A percentile compares a stretch with the other conserved stretches of the same genome.
These are phyloP conservation scores for Eulemur rufifrons DNA, from an alignment of 2,113 vertebrate species.

Conservation along the genomic window DNA sequence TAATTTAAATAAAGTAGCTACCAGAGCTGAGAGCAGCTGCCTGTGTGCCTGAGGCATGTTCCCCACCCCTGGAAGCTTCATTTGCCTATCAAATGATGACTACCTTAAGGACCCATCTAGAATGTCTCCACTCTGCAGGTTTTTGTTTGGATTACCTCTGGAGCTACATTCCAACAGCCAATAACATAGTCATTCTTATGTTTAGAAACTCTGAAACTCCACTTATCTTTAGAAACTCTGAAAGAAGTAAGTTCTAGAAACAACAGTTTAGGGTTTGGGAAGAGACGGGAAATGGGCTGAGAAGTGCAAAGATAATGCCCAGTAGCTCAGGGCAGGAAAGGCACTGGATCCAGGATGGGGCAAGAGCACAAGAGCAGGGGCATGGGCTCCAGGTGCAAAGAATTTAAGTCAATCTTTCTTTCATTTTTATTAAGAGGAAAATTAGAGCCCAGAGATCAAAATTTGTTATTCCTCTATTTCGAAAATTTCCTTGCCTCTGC, in stretches of 20 bases:
- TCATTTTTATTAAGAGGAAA: background rate
- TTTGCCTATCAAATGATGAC: slow-evolving; percentile 26
- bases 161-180: slow-evolving; percentile 6
- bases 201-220: slow-evolving; percentile 30
- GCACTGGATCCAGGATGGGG: background rate
- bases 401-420: background rate
- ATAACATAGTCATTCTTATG: slow-evolving; percentile 16
- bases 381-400: background rate
- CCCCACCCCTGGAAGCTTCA: background rate
- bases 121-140: background rate
- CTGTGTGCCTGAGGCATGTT: background rate
- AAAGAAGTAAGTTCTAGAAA: slow-evolving; percentile 30
- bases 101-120: background rate
- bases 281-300: background rate
- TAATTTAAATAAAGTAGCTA: background rate
- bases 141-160: slow-evolving; percentile 32
- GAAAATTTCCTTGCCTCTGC: background rate
- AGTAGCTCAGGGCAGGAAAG: background rate
- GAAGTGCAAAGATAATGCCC: background rate
- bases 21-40: background rate
- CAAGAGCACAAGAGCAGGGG: slow-evolving; percentile 16
- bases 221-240: slow-evolving; percentile 40
- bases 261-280: background rate
- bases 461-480: background rate
- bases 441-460: background rate